Percentiles rank a stretch among this genome's conserved stretches.
Evolutionary conservation across 2,888 invertebrate species (phyloP).

Genomic region (Leptopilina syphax): DNA sequence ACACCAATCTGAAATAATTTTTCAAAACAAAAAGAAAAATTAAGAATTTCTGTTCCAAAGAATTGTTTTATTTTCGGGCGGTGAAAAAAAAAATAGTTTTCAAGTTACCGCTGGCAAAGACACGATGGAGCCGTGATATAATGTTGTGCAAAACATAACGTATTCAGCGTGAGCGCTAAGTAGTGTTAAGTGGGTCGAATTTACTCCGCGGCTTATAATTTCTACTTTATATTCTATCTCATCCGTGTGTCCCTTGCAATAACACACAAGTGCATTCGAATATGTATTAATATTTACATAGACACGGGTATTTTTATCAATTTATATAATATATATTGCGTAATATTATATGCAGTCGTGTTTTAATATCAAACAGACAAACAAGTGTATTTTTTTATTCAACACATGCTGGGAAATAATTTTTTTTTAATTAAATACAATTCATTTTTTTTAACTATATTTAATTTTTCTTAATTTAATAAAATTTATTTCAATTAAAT

Average conservation of each 20-base stretch:
- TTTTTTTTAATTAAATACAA: no score
- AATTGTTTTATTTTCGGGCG: background rate
- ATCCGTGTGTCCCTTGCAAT: slow-evolving; percentile 41
- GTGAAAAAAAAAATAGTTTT: slow-evolving; percentile 1
- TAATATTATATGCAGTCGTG: no score
- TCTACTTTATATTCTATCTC: slow-evolving; percentile 58
- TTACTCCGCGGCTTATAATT: slow-evolving; percentile 68
- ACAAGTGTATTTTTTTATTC: no score
- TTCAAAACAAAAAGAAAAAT: background rate
- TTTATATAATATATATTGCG: no score
- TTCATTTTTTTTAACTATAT: no score
- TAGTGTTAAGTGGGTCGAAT: slow-evolving; percentile 76
- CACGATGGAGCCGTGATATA: slow-evolving; percentile 60
- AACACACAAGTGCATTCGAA: background rate
- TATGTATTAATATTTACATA: no score
- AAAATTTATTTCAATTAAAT: no score
- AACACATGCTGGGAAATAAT: no score
- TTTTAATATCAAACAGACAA: no score
- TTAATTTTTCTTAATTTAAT: no score
- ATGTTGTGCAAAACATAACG: slow-evolving; percentile 75
- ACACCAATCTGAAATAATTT: background rate
- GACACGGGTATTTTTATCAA: no score
- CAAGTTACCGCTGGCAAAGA: slow-evolving; percentile 32
- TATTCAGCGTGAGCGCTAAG: slow-evolving; percentile 75
- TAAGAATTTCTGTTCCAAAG: background rate